Percentiles rank a stretch among this genome's conserved stretches.
Conservation (phyloP, 2,888 invertebrate genomes). For the Caenorhabditis sulstoni region DNA sequence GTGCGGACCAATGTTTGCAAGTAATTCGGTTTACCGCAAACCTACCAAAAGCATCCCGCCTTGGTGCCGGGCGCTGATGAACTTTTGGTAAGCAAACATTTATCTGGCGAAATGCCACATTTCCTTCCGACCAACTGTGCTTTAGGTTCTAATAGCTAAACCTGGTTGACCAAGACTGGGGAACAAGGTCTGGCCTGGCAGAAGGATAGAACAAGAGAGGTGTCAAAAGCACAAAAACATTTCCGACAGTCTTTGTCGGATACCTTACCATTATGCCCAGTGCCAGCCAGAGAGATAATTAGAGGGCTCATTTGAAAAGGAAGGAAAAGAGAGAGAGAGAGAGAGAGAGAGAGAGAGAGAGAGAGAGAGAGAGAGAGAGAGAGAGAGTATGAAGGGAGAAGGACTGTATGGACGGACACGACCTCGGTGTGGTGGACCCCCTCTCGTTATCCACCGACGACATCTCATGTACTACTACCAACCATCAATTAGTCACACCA, state of each 20-base stretch:
- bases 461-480: slow-evolving; percentile 63
- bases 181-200: background rate
- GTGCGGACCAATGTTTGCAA: slow-evolving; percentile 40
- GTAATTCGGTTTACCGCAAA: slow-evolving; percentile 49
- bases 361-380: slow-evolving; percentile 19
- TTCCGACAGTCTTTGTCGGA: slow-evolving; percentile 5
- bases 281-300: slow-evolving; percentile 31
- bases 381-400: slow-evolving; percentile 30
- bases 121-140: slow-evolving; percentile 35
- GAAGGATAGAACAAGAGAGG: background rate
- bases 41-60: slow-evolving; percentile 15
- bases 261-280: slow-evolving; percentile 42
- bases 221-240: slow-evolving; percentile 16
- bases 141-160: background rate
- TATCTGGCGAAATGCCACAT: slow-evolving; percentile 31
- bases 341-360: slow-evolving; percentile 37
- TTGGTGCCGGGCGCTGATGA: slow-evolving; percentile 36
- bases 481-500: slow-evolving; percentile 65
- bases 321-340: background rate
- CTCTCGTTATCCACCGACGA: slow-evolving; percentile 57
- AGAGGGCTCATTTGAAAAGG: slow-evolving; percentile 40
- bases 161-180: too few relatives aligned
- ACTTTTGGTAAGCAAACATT: slow-evolving; percentile 29
- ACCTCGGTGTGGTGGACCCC: slow-evolving; percentile 34
- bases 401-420: slow-evolving; percentile 30